Evolutionary conservation across 2,888 invertebrate species (phyloP).

Genomic region (Macrosiphum euphorbiae): DNA sequence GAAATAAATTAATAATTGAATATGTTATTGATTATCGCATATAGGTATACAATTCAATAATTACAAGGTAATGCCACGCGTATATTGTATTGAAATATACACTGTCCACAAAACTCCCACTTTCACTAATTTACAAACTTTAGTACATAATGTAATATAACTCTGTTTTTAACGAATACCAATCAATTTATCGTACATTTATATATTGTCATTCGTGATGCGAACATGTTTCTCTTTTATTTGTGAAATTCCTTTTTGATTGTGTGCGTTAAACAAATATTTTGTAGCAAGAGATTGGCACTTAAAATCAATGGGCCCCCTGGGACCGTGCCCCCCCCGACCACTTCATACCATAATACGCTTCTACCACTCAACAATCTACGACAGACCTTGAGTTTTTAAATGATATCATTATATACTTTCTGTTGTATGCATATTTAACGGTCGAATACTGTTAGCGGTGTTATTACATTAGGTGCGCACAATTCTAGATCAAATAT

Average conservation of each 20-base stretch:
- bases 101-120: not conserved
- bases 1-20: not conserved
- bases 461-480: not conserved
- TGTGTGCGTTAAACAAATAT: not conserved
- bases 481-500: not conserved
- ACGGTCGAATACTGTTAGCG: not conserved
- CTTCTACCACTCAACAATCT: not conserved
- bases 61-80: not conserved
- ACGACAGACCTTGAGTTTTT: not conserved
- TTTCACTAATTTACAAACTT: not conserved
- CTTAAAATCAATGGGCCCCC: not conserved
- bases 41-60: not conserved
- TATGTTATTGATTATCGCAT: not conserved
- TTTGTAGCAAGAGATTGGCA: not conserved
- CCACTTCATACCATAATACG: not conserved
- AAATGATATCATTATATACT: not conserved
- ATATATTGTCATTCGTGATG: not conserved
- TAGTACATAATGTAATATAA: not conserved
- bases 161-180: not conserved
- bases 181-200: not conserved
- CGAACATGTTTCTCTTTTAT: not conserved
- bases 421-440: not conserved
- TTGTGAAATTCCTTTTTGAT: not conserved
- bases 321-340: not conserved
- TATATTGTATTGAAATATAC: not conserved